Evolutionary conservation across 2,888 invertebrate species (phyloP).

Genomic region (Catocala sponsa): DNA sequence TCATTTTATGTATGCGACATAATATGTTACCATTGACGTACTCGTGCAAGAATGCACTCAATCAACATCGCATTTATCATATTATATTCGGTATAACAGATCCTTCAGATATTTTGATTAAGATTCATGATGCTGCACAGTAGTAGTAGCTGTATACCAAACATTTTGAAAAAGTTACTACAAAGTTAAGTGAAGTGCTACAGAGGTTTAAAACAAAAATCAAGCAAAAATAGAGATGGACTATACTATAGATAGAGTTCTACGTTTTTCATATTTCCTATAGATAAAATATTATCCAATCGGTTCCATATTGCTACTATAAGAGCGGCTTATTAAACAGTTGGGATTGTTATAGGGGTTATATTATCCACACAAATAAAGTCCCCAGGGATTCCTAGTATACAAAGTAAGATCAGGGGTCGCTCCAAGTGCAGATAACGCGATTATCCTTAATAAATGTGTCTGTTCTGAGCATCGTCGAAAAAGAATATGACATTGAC

Average conservation of each 20-base stretch:
- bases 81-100: too few relatives aligned
- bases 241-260: too few relatives aligned
- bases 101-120: too few relatives aligned
- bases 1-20: constrained; percentile 37
- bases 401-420: constrained; percentile 46
- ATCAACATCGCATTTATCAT: constrained; percentile 1
- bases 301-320: neutral
- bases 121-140: too few relatives aligned
- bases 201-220: too few relatives aligned
- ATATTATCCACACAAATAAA: constrained; percentile 12
- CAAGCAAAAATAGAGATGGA: too few relatives aligned
- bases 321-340: constrained; percentile 1
- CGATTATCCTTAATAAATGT: constrained; percentile 29
- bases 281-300: neutral
- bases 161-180: too few relatives aligned
- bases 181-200: too few relatives aligned
- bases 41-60: constrained; percentile 34
- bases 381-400: constrained; percentile 18
- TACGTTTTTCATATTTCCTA: neutral
- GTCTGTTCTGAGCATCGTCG: constrained; percentile 14
- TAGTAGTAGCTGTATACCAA: too few relatives aligned
- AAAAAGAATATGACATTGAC: constrained; percentile 22
- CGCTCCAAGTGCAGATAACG: constrained; percentile 38
- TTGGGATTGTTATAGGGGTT: constrained; percentile 3
- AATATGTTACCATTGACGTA: constrained; percentile 38